Evolutionary conservation across 2,888 invertebrate genomes (phyloP).

Genomic region (Cheilosia impressa): DNA sequence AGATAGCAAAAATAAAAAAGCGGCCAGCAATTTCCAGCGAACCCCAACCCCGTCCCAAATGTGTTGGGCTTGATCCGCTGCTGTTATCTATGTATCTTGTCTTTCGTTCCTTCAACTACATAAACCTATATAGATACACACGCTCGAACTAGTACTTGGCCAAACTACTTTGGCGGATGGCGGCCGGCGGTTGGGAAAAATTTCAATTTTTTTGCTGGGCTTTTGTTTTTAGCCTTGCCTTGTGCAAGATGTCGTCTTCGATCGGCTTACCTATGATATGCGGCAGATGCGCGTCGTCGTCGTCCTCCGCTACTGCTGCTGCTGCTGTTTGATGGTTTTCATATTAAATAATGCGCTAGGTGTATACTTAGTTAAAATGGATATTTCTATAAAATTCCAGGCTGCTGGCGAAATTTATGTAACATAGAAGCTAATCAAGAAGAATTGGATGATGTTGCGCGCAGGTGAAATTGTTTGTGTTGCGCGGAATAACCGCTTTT

Average conservation of each 20-base stretch:
- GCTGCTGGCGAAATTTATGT: constrained; percentile 66
- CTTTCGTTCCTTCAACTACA: constrained; percentile 51
- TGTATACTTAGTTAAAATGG: constrained; percentile 65
- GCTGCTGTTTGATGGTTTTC: constrained; percentile 59
- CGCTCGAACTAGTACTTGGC: constrained; percentile 59
- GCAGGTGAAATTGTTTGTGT: constrained; percentile 62
- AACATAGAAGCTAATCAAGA: constrained; percentile 67
- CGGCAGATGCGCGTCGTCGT: constrained; percentile 46
- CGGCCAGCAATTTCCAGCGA: constrained; percentile 34
- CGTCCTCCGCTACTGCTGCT: constrained; percentile 2
- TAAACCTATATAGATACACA: too few species aligned
- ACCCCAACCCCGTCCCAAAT: constrained; percentile 43
- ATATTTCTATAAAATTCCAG: constrained; percentile 69
- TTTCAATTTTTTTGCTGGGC: constrained; percentile 45
- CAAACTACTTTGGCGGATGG: constrained; percentile 57
- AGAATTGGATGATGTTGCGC: constrained; percentile 62
- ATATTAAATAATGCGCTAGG: constrained; percentile 69
- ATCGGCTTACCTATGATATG: constrained; percentile 43
- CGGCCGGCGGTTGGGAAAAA: constrained; percentile 45
- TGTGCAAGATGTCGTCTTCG: constrained; percentile 62
- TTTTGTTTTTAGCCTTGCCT: constrained; percentile 54
- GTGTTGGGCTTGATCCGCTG: constrained; percentile 61
- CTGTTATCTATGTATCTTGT: constrained; percentile 64
- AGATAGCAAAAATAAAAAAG: background rate
- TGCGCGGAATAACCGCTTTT: constrained; percentile 54